phyloP scores from a whole-genome alignment of 2,113 vertebrate genomes.

The Sinocyclocheilus anshuiensis region DNA sequence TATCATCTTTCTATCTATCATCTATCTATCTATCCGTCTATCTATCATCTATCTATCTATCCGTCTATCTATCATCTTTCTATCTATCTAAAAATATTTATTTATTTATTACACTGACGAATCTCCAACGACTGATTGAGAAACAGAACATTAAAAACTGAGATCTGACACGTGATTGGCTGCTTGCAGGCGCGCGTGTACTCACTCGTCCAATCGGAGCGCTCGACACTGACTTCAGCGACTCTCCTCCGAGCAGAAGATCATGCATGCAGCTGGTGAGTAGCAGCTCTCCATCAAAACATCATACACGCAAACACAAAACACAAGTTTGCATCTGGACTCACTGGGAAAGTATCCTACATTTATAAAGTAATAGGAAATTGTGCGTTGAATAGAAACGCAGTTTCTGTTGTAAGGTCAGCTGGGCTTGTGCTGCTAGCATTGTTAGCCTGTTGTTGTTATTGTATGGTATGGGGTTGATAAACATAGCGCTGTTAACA shows the following conservation, averaged over 20 bases:
- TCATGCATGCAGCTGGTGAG: constrained; percentile 3
- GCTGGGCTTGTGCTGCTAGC: neutral
- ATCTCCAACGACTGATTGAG: neutral
- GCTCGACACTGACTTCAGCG: neutral
- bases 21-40: no score
- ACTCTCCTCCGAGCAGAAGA: neutral
- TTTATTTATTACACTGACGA: no score
- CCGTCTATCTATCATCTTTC: no score
- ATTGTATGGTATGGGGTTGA: neutral
- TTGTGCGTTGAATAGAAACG: neutral
- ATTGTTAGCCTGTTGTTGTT: constrained; percentile 35
- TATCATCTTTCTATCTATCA: no score
- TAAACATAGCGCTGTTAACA: neutral
- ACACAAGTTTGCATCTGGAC: neutral
- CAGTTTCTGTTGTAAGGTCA: neutral
- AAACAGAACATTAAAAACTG: neutral
- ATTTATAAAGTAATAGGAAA: neutral
- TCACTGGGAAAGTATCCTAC: neutral
- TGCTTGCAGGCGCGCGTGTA: neutral
- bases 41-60: no score
- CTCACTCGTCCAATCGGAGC: constrained; percentile 32
- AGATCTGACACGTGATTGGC: neutral
- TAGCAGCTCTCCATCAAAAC: constrained; percentile 12
- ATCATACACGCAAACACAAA: neutral
- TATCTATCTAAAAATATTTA: no score